phyloP scores from a whole-genome alignment of 2,113 vertebrate species.

The Carassius auratus region DNA sequence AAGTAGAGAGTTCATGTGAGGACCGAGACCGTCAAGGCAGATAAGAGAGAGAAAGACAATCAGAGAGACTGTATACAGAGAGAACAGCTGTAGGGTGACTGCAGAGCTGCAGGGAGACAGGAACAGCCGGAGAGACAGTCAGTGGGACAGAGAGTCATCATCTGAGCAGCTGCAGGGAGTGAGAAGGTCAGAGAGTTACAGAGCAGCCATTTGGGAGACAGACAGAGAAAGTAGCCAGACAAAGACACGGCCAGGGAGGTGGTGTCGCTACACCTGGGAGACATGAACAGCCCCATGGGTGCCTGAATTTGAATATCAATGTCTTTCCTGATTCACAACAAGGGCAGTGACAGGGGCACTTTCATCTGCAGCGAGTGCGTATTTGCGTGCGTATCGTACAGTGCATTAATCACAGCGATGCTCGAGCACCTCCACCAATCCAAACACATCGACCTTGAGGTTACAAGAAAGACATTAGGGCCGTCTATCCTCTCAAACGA shows the following conservation, averaged over 20 bases:
- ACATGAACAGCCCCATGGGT: conserved; percentile 56
- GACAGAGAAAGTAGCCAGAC: conserved; percentile 16
- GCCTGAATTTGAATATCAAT: conserved; percentile 72
- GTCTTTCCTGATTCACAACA: conserved; percentile 70
- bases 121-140: background rate
- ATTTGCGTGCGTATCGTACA: conserved; percentile 73
- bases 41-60: background rate
- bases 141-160: conserved; percentile 31
- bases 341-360: conserved; percentile 70
- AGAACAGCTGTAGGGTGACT: conserved; percentile 27
- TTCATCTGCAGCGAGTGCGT: conserved; percentile 54
- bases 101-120: background rate
- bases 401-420: conserved; percentile 81
- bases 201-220: conserved; percentile 30
- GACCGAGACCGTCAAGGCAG: background rate
- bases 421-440: conserved; percentile 75
- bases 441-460: conserved; percentile 82
- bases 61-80: conserved; percentile 1
- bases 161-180: conserved; percentile 33
- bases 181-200: conserved; percentile 35
- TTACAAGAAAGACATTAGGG: conserved; percentile 83
- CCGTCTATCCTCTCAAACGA: conserved; percentile 73
- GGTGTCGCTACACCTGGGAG: conserved; percentile 49
- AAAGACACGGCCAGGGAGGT: background rate
- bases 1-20: conserved; percentile 4